These are phyloP conservation scores for Bimastos eiseni DNA, from an alignment of 2,888 invertebrate genomes.

Conservation along the genomic window DNA sequence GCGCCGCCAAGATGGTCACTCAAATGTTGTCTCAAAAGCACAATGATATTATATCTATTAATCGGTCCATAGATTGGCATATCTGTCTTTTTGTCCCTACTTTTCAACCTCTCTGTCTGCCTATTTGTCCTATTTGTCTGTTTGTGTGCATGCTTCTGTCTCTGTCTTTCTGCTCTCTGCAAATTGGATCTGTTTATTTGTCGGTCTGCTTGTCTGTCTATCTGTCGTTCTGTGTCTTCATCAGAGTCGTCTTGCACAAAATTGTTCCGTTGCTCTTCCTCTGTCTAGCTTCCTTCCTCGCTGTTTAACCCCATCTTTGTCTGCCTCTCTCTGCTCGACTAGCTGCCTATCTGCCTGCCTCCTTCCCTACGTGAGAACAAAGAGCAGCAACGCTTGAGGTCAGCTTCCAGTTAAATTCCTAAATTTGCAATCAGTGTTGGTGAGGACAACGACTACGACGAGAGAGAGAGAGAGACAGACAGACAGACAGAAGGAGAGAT, in stretches of 20 bases:
- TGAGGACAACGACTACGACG: too few species aligned
- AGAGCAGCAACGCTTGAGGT: background rate
- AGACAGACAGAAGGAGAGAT: background rate
- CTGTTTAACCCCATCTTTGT: background rate
- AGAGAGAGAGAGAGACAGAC: background rate
- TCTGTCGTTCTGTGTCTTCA: background rate
- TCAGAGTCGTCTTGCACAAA: background rate
- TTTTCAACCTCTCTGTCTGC: background rate
- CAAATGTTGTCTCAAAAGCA: background rate
- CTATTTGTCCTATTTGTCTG: background rate
- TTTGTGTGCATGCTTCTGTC: too few species aligned
- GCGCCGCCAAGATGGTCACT: background rate
- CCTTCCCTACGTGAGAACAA: background rate
- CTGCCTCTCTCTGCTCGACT: background rate
- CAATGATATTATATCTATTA: background rate
- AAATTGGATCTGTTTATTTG: too few species aligned
- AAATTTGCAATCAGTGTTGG: background rate
- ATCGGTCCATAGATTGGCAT: background rate
- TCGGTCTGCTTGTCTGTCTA: background rate
- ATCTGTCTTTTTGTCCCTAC: background rate
- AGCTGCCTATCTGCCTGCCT: background rate
- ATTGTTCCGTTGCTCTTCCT: background rate
- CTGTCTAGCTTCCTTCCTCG: background rate
- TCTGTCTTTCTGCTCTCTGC: too few species aligned
- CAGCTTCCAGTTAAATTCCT: background rate